These are phyloP conservation scores for Eilema griseolum DNA, from an alignment of 2,888 invertebrate genomes.

Conservation along the genomic window DNA sequence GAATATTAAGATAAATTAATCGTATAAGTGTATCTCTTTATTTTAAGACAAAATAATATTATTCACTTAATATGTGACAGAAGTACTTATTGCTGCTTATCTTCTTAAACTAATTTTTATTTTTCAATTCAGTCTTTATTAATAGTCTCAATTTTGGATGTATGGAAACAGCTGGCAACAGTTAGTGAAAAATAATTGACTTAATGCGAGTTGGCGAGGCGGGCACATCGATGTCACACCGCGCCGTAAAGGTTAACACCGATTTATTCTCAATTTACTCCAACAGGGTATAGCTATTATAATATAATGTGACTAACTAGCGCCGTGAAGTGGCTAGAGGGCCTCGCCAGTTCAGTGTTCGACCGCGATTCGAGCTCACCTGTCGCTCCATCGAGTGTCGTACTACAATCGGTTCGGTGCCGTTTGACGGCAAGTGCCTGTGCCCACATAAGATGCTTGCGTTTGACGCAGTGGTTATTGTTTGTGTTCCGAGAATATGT, in stretches of 20 bases:
- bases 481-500: too few relatives aligned
- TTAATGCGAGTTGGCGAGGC: too few relatives aligned
- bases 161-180: too few relatives aligned
- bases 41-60: neutral
- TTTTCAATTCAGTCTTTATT: neutral
- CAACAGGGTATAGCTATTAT: too few relatives aligned
- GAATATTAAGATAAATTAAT: slow-evolving; percentile 35
- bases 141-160: too few relatives aligned
- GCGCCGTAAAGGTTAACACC: too few relatives aligned
- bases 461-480: slow-evolving; percentile 76
- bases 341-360: slow-evolving; percentile 64
- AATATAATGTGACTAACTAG: too few relatives aligned
- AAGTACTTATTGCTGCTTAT: too few relatives aligned
- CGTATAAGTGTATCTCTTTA: slow-evolving; percentile 20
- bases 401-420: slow-evolving; percentile 59
- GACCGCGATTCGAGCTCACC: slow-evolving; percentile 73
- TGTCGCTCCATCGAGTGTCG: slow-evolving; percentile 66
- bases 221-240: too few relatives aligned
- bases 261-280: too few relatives aligned
- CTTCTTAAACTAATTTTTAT: neutral
- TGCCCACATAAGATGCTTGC: slow-evolving; percentile 81
- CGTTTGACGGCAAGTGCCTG: slow-evolving; percentile 71
- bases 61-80: neutral
- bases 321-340: too few relatives aligned
- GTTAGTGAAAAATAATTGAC: too few relatives aligned